These are phyloP conservation scores for Callinectes sapidus DNA, from an alignment of 2,888 invertebrate species.

Conservation along the genomic window DNA sequence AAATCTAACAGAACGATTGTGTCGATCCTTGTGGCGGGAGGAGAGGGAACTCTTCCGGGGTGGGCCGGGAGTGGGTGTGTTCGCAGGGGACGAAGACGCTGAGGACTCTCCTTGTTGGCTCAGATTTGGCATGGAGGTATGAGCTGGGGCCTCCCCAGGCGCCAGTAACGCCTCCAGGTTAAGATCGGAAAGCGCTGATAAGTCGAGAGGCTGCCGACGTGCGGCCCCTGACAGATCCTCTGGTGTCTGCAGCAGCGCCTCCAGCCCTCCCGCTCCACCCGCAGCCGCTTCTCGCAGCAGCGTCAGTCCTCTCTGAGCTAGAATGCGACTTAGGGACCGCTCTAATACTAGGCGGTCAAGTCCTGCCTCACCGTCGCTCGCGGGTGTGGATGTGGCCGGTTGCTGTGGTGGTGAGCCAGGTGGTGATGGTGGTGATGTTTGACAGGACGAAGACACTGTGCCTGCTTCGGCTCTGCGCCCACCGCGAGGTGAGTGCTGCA, in stretches of 20 bases:
- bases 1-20: conserved; percentile 73
- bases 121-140: conserved; percentile 71
- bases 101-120: conserved; percentile 74
- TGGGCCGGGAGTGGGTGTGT: conserved; percentile 58
- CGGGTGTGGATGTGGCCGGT: conserved; percentile 61
- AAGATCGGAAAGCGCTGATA: conserved; percentile 73
- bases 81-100: conserved; percentile 68
- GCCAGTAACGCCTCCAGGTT: conserved; percentile 71
- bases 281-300: conserved; percentile 73
- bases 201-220: conserved; percentile 67
- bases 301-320: conserved; percentile 77
- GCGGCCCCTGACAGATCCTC: conserved; percentile 62
- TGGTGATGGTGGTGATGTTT: conserved; percentile 57
- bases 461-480: conserved; percentile 75
- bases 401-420: conserved; percentile 52
- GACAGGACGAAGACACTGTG: conserved; percentile 60
- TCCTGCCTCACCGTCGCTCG: conserved; percentile 44
- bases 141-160: conserved; percentile 55
- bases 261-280: conserved; percentile 66
- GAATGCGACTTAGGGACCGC: conserved; percentile 82
- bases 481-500: conserved; percentile 79
- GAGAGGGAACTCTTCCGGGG: conserved; percentile 71
- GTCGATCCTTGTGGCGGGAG: conserved; percentile 65
- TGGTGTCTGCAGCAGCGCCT: conserved; percentile 65
- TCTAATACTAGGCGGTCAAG: conserved; percentile 78